phyloP scores from a whole-genome alignment of 2,797 vertebrate genomes.

The Tadarida brasiliensis region DNA sequence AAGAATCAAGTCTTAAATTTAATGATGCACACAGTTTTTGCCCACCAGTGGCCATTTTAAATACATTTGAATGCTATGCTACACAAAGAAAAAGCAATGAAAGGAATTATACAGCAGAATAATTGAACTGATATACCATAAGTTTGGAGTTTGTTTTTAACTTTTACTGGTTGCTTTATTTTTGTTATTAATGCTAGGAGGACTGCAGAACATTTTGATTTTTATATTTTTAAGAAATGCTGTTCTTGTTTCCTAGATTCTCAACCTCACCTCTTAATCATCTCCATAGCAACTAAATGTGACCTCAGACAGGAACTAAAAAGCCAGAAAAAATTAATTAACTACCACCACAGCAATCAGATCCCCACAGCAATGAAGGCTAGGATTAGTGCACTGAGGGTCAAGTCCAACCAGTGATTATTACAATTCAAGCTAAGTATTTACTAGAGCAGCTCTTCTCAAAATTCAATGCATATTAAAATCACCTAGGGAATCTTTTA shows the following conservation, averaged over 20 bases:
- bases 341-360: not conserved
- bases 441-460: not conserved
- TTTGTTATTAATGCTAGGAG: conserved; percentile 29
- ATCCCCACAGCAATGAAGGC: not conserved
- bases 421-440: not conserved
- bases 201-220: conserved; percentile 34
- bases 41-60: not conserved
- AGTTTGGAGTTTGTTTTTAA: conserved; percentile 11
- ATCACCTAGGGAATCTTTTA: not conserved
- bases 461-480: not conserved
- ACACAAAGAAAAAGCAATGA: conserved; percentile 18
- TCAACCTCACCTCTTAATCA: conserved; percentile 52
- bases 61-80: conserved; percentile 6
- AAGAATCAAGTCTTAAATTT: not conserved
- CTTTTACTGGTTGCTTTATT: conserved; percentile 31
- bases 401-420: conserved; percentile 47
- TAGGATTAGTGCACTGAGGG: not conserved
- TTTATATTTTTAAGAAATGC: conserved; percentile 58
- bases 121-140: conserved; percentile 12
- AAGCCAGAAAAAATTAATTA: conserved; percentile 37
- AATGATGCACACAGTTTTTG: not conserved
- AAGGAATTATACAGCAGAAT: not conserved
- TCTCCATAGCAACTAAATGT: conserved; percentile 58
- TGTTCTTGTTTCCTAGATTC: conserved; percentile 54
- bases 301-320: conserved; percentile 25